Percentiles rank a stretch among this genome's conserved stretches.
These are phyloP conservation scores for Rhea americana DNA, from an alignment of 2,113 vertebrate genomes.

Conservation along the genomic window DNA sequence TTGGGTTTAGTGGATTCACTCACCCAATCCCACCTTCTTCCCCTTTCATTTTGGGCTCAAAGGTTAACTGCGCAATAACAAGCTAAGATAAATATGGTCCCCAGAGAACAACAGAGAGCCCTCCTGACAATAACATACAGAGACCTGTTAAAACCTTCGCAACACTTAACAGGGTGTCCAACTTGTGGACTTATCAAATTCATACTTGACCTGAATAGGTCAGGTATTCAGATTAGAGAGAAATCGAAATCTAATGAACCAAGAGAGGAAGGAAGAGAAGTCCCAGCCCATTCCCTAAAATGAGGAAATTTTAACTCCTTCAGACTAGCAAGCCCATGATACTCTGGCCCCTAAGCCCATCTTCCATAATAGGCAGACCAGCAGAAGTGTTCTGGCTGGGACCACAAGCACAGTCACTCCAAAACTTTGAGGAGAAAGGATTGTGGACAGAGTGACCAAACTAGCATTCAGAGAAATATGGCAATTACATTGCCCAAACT, in stretches of 20 bases:
- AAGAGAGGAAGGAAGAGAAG: not conserved
- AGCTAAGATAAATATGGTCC: not conserved
- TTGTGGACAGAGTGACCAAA: not conserved
- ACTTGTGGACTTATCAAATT: not conserved
- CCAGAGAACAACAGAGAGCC: not conserved
- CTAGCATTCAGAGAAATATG: not conserved
- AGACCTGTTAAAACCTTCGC: not conserved
- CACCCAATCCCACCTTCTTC: not conserved
- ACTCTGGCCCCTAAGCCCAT: not conserved
- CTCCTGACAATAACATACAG: not conserved
- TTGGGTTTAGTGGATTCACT: not conserved
- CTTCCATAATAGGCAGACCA: not conserved
- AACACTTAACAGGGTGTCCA: not conserved
- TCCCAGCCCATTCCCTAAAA: not conserved
- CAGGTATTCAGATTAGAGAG: not conserved
- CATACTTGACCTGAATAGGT: not conserved
- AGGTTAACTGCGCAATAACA: not conserved
- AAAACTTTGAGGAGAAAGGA: not conserved
- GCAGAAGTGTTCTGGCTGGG: not conserved
- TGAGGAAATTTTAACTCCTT: not conserved
- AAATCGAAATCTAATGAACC: not conserved
- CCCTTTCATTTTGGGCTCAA: not conserved
- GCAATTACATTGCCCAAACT: not conserved
- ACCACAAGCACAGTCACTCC: not conserved
- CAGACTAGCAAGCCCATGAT: not conserved